These are phyloP conservation scores for Balanococcus diminutus DNA, from an alignment of 2,888 invertebrate genomes.

Conservation along the genomic window DNA sequence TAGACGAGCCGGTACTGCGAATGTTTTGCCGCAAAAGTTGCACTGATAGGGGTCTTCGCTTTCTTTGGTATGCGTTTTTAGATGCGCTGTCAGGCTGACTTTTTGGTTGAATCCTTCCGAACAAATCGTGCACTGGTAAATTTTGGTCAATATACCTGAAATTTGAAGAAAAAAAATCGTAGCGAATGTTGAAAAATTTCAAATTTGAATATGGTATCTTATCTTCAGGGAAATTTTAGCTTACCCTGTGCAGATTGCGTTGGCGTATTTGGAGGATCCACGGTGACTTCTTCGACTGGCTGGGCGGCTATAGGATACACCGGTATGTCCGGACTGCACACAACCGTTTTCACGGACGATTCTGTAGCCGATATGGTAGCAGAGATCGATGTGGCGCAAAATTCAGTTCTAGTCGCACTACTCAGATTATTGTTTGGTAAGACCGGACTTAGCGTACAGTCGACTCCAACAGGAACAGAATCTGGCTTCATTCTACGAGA, in stretches of 20 bases:
- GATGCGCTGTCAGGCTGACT: slow-evolving; percentile 75
- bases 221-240: not conserved
- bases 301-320: slow-evolving; percentile 61
- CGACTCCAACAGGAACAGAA: slow-evolving; percentile 62
- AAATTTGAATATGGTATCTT: no score
- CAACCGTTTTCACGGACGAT: slow-evolving; percentile 65
- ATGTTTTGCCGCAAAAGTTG: slow-evolving; percentile 88
- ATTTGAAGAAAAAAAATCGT: not conserved
- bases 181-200: not conserved
- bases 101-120: slow-evolving; percentile 77
- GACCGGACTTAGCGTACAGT: slow-evolving; percentile 60
- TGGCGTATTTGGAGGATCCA: slow-evolving; percentile 57
- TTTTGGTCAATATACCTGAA: slow-evolving; percentile 47
- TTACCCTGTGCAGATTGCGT: slow-evolving; percentile 45
- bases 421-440: slow-evolving; percentile 64
- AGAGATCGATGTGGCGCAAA: slow-evolving; percentile 5
- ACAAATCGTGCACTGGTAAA: slow-evolving; percentile 69
- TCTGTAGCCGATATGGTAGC: slow-evolving; percentile 56
- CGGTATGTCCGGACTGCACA: slow-evolving; percentile 68
- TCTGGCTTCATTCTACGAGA: slow-evolving; percentile 59
- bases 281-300: slow-evolving; percentile 58
- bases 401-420: slow-evolving; percentile 61
- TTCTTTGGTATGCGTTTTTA: slow-evolving; percentile 68
- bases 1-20: slow-evolving; percentile 86
- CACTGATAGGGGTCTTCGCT: slow-evolving; percentile 80